Percentiles rank a stretch among this genome's conserved stretches.
Conservation (phyloP, 2,113 vertebrate species). For the Coregonus clupeaformis region DNA sequence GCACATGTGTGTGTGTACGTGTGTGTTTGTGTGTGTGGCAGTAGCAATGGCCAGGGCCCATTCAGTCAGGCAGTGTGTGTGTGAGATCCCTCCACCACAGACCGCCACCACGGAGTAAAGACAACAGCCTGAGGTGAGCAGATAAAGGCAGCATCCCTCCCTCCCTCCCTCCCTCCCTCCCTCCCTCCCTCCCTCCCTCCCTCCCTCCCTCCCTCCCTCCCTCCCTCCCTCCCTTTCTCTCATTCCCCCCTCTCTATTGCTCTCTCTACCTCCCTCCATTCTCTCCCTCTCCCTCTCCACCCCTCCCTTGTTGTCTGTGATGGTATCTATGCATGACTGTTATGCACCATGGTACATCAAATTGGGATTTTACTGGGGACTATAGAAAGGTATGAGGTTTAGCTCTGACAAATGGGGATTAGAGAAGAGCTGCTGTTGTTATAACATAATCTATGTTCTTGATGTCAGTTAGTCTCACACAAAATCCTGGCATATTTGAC, state of each 20-base stretch:
- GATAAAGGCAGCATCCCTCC: not conserved
- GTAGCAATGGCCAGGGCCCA: not conserved
- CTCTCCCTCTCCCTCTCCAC: not conserved
- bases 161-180: not conserved
- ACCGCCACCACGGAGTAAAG: not conserved
- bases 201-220: not conserved
- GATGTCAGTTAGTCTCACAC: not conserved
- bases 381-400: too few relatives aligned
- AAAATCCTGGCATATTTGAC: too few relatives aligned
- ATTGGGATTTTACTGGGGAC: not conserved
- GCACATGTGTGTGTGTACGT: slow-evolving; percentile 17
- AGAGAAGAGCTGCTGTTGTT: not conserved
- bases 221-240: too few relatives aligned
- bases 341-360: not conserved
- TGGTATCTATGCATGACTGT: slow-evolving; percentile 32
- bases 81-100: not conserved
- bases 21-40: slow-evolving; percentile 2
- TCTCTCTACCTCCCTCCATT: not conserved
- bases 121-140: slow-evolving; percentile 27
- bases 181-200: slow-evolving; percentile 46
- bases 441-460: not conserved
- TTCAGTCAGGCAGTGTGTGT: not conserved
- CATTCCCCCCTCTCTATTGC: too few relatives aligned
- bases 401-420: not conserved
- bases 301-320: slow-evolving; percentile 28